Evolutionary conservation across 2,113 vertebrate genomes (phyloP), one percentile per base, ranked within the genome.

Genomic region (Lagopus leucura): DNA sequence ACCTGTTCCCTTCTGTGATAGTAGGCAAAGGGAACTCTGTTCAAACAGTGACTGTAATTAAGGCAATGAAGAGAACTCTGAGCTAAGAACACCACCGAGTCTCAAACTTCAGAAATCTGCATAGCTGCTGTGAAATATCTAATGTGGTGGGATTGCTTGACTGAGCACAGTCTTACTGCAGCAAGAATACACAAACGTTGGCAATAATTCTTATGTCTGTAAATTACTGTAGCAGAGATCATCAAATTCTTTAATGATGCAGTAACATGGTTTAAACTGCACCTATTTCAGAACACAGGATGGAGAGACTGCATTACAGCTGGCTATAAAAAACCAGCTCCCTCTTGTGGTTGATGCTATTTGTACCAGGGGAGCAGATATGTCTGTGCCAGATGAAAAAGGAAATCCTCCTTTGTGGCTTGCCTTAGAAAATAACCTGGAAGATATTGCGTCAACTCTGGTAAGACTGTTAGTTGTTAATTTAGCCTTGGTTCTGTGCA

Each of bases 371-470:
- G 99, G 99, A 92, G 99, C 99, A 0, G 99, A 99, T 91, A 99
- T 99, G 99, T 99, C 99, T 3, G 99, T 99, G 92, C 98, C 98
- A 2, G 98, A 99, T 54, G 99, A 99, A 85, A 99, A 98, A 67
- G 99, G 99, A 32, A 98, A 99, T 92, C 99, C 99, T 71, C 99
- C 99, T 0, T 95, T 99, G 36, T 99, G 99, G 99, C 98, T 99
- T 1, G 99, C 99, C 5, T 96, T 99, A 70, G 98, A 98, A 79
- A 98, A 96, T 40, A 97, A 98, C 43, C 96, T 99, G 87, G 99
- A 99, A 90, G 99, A 99, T 92, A 99, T 99, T 12, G 99, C 99
- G 8, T 99, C 99, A 8, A 99, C 99, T 28, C 97, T 99, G 98
- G 99, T 99, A 94, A 98, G 98, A 36, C 20, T 69, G n/a, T 73